A percentile compares a stretch with the other conserved stretches of the same genome.
Conservation (phyloP, 2,113 vertebrate species). For the Columbina picui region DNA sequence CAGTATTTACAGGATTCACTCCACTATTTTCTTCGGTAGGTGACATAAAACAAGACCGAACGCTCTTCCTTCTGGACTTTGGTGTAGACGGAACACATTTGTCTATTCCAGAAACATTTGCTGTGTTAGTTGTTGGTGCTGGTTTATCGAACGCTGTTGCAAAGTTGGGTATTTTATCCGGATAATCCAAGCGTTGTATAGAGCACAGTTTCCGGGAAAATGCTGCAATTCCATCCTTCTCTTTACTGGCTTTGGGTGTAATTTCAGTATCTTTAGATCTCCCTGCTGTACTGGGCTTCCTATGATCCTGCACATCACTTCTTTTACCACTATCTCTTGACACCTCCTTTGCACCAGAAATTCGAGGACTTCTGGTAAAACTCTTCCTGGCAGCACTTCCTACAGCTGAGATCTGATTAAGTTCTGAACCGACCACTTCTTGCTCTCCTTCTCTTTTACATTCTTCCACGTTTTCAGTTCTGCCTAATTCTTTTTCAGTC, state of each 20-base stretch:
- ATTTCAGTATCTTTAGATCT: not conserved
- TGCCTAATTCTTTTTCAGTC: not conserved
- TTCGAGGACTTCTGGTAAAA: not conserved
- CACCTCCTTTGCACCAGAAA: not conserved
- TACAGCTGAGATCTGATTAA: not conserved
- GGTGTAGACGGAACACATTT: not conserved
- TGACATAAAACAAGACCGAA: rapidly evolving
- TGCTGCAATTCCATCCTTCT: not conserved
- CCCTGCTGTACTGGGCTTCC: not conserved
- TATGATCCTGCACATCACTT: not conserved
- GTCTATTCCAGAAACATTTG: not conserved
- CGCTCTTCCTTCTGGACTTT: not conserved
- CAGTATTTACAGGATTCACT: not conserved
- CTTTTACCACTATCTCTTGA: rapidly evolving
- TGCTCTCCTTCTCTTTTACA: not conserved
- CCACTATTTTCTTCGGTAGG: not conserved
- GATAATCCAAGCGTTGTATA: not conserved
- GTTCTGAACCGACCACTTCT: not conserved
- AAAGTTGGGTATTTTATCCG: rapidly evolving
- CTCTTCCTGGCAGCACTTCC: not conserved
- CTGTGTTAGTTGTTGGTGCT: rapidly evolving
- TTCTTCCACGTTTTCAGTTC: not conserved
- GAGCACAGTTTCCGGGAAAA: not conserved
- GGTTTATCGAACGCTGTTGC: rapidly evolving
- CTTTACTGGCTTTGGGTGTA: not conserved